Conservation (phyloP, 2,888 invertebrate species). For the Sabellastarte sp. region DNA sequence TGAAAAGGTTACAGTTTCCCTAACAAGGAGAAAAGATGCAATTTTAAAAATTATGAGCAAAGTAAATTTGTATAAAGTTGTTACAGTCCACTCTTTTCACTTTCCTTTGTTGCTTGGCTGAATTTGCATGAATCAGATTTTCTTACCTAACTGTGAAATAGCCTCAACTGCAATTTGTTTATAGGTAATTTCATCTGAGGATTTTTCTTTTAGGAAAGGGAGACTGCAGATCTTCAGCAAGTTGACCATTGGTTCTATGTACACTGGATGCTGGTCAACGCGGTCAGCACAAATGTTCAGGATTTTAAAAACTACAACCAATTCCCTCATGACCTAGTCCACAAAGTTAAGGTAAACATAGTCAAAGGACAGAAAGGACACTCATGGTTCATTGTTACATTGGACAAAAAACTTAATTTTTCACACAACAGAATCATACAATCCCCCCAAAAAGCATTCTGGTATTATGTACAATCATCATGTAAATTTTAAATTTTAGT, state of each 20-base stretch:
- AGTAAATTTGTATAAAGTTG: too few species aligned
- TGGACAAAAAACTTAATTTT: neutral
- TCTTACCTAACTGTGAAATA: constrained; percentile 58
- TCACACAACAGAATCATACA: neutral
- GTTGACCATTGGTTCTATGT: constrained; percentile 50
- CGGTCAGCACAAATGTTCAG: constrained; percentile 56
- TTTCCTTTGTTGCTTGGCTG: too few species aligned
- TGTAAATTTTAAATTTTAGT: too few species aligned
- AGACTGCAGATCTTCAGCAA: constrained; percentile 50
- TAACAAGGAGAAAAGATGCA: too few species aligned
- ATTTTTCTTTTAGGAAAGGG: constrained; percentile 56
- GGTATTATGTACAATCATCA: too few species aligned
- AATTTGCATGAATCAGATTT: too few species aligned
- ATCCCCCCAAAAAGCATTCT: too few species aligned
- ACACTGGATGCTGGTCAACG: constrained; percentile 47
- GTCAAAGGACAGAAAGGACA: neutral
- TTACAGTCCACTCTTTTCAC: too few species aligned
- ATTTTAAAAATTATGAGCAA: too few species aligned
- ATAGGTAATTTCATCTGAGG: constrained; percentile 57
- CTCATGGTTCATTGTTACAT: neutral
- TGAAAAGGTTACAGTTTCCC: too few species aligned
- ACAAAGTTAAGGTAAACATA: constrained; percentile 3
- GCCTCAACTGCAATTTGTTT: constrained; percentile 56
- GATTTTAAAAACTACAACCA: constrained; percentile 55
- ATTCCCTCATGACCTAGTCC: constrained; percentile 53